Evolutionary conservation across 2,113 vertebrate species (phyloP).

Genomic region (Taurulus bubalis): DNA sequence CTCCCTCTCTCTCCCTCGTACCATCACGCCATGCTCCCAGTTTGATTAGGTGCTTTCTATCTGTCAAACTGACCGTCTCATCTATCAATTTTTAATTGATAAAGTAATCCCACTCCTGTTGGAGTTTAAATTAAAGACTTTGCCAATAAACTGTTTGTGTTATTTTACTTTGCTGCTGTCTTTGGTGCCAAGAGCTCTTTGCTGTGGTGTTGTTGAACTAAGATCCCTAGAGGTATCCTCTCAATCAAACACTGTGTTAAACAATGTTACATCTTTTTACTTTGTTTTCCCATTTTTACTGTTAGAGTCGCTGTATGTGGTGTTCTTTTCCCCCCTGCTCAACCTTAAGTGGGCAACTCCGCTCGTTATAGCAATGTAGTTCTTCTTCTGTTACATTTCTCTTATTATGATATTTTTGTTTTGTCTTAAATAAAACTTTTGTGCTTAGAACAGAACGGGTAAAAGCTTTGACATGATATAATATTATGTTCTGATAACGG

Average conservation of each 20-base stretch:
- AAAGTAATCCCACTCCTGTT: constrained; percentile 26
- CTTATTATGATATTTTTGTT: background rate
- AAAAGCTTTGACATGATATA: constrained; percentile 12
- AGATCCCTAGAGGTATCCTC: constrained; percentile 45
- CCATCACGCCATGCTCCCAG: constrained; percentile 7
- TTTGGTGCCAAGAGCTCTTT: constrained; percentile 17
- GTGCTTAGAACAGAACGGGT: constrained; percentile 13
- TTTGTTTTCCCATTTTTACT: constrained; percentile 48
- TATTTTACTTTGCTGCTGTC: constrained; percentile 26
- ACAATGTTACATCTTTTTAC: constrained; percentile 28
- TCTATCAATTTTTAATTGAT: constrained; percentile 41
- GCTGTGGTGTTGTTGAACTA: constrained; percentile 30
- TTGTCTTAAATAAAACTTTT: background rate
- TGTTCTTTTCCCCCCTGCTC: constrained; percentile 23
- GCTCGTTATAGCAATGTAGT: constrained; percentile 32
- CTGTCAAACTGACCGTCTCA: constrained; percentile 36
- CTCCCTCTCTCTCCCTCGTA: constrained; percentile 1
- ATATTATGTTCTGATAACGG: constrained; percentile 5
- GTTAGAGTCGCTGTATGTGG: constrained; percentile 16
- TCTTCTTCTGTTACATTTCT: constrained; percentile 1
- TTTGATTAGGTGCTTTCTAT: constrained; percentile 50
- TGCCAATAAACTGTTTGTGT: constrained; percentile 10
- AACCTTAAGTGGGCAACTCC: constrained; percentile 10
- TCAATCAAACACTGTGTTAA: constrained; percentile 41
- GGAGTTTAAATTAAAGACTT: constrained; percentile 41